Evolutionary conservation across 2,888 invertebrate species (phyloP).

Genomic region (Melanostoma mellinum): DNA sequence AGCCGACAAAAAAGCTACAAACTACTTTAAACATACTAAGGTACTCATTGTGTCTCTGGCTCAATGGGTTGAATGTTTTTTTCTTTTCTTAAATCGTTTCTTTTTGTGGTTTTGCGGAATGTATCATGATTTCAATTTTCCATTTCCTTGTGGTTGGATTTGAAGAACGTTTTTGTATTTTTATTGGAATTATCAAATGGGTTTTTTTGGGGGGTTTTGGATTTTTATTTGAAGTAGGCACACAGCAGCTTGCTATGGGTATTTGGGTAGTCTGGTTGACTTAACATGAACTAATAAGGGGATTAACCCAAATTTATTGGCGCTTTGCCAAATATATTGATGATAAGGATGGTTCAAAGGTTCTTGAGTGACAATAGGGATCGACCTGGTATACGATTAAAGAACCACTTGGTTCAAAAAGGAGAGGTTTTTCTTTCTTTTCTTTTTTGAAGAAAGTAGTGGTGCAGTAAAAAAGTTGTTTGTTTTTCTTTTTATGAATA

Average conservation of each 20-base stretch:
- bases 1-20: background rate
- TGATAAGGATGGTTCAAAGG: background rate
- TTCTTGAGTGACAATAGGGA: background rate
- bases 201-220: too few species aligned
- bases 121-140: background rate
- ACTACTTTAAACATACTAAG: constrained; percentile 3
- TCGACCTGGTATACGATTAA: too few species aligned
- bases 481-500: too few species aligned
- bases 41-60: constrained; percentile 1
- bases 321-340: background rate
- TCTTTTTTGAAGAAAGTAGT: too few species aligned
- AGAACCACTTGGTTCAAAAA: too few species aligned
- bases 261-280: background rate
- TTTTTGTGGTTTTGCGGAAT: background rate
- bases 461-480: too few species aligned
- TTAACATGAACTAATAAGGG: background rate
- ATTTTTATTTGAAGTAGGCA: too few species aligned
- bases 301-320: background rate
- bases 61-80: constrained; percentile 1
- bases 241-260: too few species aligned
- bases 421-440: too few species aligned
- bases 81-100: background rate
- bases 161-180: background rate
- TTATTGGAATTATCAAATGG: background rate
- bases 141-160: background rate